A percentile compares a stretch with the other conserved stretches of the same genome.
Conservation (phyloP, 2,113 vertebrate genomes). For the Acanthisitta chloris region DNA sequence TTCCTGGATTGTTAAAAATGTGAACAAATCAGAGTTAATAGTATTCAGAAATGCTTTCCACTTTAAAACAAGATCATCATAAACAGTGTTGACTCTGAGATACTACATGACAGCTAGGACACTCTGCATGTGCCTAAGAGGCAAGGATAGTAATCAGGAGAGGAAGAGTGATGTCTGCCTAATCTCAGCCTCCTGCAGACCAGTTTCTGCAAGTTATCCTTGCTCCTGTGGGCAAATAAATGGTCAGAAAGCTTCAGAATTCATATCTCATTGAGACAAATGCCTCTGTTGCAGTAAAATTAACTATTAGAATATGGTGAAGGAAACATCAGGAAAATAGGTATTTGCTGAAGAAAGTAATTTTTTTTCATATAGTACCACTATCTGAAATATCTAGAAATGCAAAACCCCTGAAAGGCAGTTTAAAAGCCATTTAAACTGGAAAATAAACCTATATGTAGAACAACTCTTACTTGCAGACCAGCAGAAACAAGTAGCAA, state of each 20-base stretch:
- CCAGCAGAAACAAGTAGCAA: not conserved
- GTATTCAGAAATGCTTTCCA: not conserved
- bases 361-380: not conserved
- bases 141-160: not conserved
- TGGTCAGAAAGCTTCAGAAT: not conserved
- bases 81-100: not conserved
- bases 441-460: not conserved
- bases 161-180: not conserved
- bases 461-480: not conserved
- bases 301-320: not conserved
- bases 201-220: not conserved
- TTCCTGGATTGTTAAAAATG: not conserved
- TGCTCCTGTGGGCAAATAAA: not conserved
- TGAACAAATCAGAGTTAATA: not conserved
- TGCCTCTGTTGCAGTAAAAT: not conserved
- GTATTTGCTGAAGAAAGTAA: not conserved
- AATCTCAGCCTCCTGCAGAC: not conserved
- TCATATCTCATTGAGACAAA: not conserved
- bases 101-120: not conserved
- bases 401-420: not conserved
- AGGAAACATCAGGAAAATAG: not conserved
- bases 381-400: not conserved
- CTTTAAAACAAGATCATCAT: not conserved
- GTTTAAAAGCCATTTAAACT: not conserved
- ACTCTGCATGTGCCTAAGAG: not conserved